phyloP scores from a whole-genome alignment of 2,888 invertebrate genomes.

The Phortica magna region DNA sequence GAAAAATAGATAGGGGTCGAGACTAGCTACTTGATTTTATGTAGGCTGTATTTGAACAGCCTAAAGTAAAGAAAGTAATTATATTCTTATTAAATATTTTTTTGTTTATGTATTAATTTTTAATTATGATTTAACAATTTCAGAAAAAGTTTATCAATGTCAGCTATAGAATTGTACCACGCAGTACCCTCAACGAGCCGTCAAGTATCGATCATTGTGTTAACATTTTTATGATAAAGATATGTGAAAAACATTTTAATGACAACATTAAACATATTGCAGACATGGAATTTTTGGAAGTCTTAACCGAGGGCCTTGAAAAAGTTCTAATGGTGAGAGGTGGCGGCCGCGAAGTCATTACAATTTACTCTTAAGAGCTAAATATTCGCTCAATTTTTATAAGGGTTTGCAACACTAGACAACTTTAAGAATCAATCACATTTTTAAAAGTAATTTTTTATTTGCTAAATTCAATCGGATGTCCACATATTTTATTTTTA shows the following conservation, averaged over 20 bases:
- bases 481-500: slow-evolving; percentile 73
- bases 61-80: too few species aligned
- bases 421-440: slow-evolving; percentile 75
- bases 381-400: slow-evolving; percentile 63
- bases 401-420: slow-evolving; percentile 72
- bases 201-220: too few species aligned
- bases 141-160: too few species aligned
- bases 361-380: slow-evolving; percentile 95
- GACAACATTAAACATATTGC: slow-evolving; percentile 28
- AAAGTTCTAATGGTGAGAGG: slow-evolving; percentile 98
- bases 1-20: too few species aligned
- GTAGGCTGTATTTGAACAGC: too few species aligned
- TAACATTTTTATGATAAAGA: too few species aligned
- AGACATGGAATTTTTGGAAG: slow-evolving; percentile 99
- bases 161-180: too few species aligned
- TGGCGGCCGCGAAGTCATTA: slow-evolving; percentile 98
- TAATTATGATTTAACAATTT: too few species aligned
- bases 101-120: too few species aligned
- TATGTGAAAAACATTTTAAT: background rate
- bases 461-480: slow-evolving; percentile 72
- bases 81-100: too few species aligned
- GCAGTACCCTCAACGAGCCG: too few species aligned
- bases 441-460: slow-evolving; percentile 69
- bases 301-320: slow-evolving; percentile 97
- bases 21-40: too few species aligned